Evolutionary conservation across 2,888 invertebrate species (phyloP).

Genomic region (Eilema caniola): DNA sequence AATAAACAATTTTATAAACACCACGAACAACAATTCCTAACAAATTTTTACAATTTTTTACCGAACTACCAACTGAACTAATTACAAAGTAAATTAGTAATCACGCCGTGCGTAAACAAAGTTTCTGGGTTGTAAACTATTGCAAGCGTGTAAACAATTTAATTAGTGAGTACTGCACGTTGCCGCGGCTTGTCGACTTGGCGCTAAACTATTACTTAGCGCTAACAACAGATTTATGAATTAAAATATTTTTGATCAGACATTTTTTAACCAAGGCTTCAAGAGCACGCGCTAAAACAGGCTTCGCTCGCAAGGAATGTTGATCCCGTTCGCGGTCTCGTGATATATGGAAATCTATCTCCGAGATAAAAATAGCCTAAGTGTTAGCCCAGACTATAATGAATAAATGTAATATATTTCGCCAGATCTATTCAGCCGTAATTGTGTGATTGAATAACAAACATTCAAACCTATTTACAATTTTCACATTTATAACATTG

Average conservation of each 20-base stretch:
- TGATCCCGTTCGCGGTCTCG: too few species aligned
- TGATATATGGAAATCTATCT: too few species aligned
- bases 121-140: constrained; percentile 60
- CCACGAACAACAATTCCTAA: background rate
- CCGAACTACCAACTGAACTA: constrained; percentile 19
- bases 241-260: background rate
- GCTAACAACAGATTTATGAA: background rate
- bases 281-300: too few species aligned
- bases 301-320: too few species aligned
- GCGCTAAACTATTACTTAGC: constrained; percentile 11
- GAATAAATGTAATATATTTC: too few species aligned
- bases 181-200: constrained; percentile 50
- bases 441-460: too few species aligned
- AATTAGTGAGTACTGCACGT: constrained; percentile 66
- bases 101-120: constrained; percentile 42
- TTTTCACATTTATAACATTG: too few species aligned
- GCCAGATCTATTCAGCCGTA: too few species aligned
- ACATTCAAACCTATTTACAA: too few species aligned
- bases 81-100: constrained; percentile 43
- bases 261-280: too few species aligned
- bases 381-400: too few species aligned
- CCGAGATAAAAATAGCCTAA: too few species aligned
- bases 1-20: background rate
- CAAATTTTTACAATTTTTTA: background rate
- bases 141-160: constrained; percentile 68